phyloP scores from a whole-genome alignment of 2,888 invertebrate genomes.

The Lamellibrachia columna region DNA sequence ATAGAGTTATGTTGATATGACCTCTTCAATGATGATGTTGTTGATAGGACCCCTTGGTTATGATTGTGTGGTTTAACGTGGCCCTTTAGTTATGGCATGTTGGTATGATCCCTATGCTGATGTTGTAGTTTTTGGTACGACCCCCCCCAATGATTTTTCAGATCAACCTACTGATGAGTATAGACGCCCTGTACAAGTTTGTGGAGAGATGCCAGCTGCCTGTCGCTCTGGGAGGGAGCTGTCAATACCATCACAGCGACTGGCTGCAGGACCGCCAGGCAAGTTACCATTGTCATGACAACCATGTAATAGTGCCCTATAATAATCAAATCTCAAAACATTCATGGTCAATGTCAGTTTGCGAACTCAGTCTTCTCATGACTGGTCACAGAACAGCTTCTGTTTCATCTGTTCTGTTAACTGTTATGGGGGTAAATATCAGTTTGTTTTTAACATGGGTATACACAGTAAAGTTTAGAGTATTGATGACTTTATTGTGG shows the following conservation, averaged over 20 bases:
- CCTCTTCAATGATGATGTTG: too few species aligned
- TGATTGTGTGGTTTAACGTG: neutral
- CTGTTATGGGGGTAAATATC: constrained; percentile 1
- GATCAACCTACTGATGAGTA: constrained; percentile 57
- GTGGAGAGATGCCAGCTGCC: constrained; percentile 68
- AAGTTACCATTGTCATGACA: neutral
- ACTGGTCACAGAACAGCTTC: neutral
- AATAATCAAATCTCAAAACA: constrained; percentile 1
- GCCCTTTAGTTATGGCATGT: neutral
- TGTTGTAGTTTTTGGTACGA: neutral
- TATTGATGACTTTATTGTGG: neutral
- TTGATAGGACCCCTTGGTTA: neutral
- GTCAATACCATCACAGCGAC: neutral
- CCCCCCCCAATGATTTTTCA: constrained; percentile 42
- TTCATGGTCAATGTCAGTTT: neutral
- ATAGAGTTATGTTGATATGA: too few species aligned
- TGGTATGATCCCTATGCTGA: neutral
- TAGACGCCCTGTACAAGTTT: constrained; percentile 54
- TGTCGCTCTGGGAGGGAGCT: constrained; percentile 70
- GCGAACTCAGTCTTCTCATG: neutral
- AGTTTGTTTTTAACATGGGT: neutral
- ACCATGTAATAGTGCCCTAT: neutral
- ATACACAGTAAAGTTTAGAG: neutral
- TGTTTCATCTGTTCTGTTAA: neutral
- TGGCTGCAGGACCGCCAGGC: neutral